phyloP scores from a whole-genome alignment of 2,113 vertebrate genomes.

The Ptychochromis oligacanthus region DNA sequence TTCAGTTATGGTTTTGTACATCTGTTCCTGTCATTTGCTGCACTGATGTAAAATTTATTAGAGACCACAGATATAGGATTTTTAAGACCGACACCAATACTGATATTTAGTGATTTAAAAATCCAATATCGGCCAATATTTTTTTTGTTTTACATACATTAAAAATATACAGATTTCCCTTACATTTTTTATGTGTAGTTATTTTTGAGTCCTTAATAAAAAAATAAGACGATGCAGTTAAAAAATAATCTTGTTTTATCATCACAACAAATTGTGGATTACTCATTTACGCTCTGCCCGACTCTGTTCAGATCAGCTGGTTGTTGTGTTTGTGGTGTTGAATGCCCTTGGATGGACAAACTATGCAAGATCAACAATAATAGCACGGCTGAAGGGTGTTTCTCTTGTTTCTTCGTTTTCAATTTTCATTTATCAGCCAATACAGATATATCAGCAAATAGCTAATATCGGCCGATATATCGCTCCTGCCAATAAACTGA shows the following conservation, averaged over 20 bases:
- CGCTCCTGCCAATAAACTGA: background rate
- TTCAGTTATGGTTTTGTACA: background rate
- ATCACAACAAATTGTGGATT: background rate
- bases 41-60: background rate
- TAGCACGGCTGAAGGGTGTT: background rate
- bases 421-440: rapidly evolving
- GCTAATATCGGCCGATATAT: background rate
- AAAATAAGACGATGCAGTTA: background rate
- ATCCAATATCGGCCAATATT: rapidly evolving
- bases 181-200: background rate
- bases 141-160: background rate
- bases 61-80: rapidly evolving
- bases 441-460: background rate
- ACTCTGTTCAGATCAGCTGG: background rate
- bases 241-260: background rate
- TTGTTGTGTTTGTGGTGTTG: background rate
- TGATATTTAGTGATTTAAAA: background rate
- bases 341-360: background rate
- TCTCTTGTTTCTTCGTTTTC: background rate
- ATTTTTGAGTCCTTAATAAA: background rate
- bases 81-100: background rate
- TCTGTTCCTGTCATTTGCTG: background rate
- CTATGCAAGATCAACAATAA: background rate
- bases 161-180: background rate
- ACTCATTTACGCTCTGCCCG: background rate